Evolutionary conservation across 2,113 vertebrate species (phyloP), one percentile per base, ranked within the genome.

Genomic region (Patagioenas fasciata): DNA sequence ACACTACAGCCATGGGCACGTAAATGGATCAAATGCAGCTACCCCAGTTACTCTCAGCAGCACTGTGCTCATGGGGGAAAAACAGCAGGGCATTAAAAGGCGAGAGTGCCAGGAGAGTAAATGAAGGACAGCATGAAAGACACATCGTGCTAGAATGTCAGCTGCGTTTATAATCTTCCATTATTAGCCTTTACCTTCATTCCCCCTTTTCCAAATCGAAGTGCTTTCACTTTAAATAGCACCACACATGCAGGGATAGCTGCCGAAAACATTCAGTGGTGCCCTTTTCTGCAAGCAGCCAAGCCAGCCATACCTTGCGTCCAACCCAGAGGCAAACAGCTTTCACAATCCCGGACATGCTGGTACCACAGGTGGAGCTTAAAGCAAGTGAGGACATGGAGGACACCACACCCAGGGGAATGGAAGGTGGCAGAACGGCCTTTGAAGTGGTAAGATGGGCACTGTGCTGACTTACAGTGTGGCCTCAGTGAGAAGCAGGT

Each of bases 141-240:
- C 89, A 79, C 0, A 1, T 29, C 53, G 44, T 38, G 24, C 53
- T 88, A 54, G 60, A 58, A 84, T 84, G 72, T 54, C 89, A 95
- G 44, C 50, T 89, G 88, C 65, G 72, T 93, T 91, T 78, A 88
- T 57, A 88, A 88, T 53, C 58, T 88, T 82, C 85, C 89, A 87
- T 87, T 91, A 86, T 69, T 88, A 91, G 74, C 81, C 44, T 80
- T 90, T 87, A 85, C 81, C 77, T 88, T 94, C 80, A 73, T 47
- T 48, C 50, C 75, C 1, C 51, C 81, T 69, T 70, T 69, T 83
- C 69, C 77, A 90, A 57, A 86, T 69, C 44, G 66, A 91, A 82
- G 34, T 60, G 40, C 42, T 93, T 89, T 58, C 54, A 66, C 38
- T 88, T 95, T 79, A 88, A 86, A 84, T 67, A 90, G 69, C 16